Conservation (phyloP, 2,113 vertebrate species). For the Pipra filicauda region DNA sequence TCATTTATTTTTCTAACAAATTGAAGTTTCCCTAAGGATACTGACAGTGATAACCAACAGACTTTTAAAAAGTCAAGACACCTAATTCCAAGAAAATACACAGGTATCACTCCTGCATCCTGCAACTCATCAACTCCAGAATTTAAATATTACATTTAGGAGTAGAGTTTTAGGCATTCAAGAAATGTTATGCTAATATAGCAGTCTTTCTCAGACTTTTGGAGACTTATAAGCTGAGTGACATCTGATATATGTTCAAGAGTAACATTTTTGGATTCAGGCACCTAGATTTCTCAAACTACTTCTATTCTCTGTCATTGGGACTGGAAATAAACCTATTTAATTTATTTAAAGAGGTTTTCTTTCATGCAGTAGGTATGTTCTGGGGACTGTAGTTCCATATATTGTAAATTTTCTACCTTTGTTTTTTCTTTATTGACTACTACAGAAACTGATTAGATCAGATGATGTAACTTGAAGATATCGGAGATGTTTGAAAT, state of each 20-base stretch:
- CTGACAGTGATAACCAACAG: background rate
- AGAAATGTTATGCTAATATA: background rate
- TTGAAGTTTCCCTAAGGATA: background rate
- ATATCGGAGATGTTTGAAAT: background rate
- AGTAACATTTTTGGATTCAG: background rate
- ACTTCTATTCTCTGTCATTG: background rate
- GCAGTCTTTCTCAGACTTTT: background rate
- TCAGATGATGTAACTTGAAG: background rate
- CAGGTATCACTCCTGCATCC: background rate
- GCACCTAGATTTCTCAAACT: background rate
- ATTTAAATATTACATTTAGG: background rate
- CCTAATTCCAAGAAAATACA: background rate
- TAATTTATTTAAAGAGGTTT: background rate
- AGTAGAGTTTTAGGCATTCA: background rate
- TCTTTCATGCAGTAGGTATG: background rate
- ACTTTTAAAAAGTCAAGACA: background rate
- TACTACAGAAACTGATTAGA: background rate
- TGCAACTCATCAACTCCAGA: background rate
- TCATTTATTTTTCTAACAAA: background rate
- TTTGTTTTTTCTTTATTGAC: background rate
- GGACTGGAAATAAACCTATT: background rate
- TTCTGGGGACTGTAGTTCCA: background rate
- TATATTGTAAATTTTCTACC: background rate
- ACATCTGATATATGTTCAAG: background rate
- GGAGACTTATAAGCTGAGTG: background rate